These are phyloP conservation scores for Hemistola chrysoprasaria DNA, from an alignment of 2,888 invertebrate species.

Conservation along the genomic window DNA sequence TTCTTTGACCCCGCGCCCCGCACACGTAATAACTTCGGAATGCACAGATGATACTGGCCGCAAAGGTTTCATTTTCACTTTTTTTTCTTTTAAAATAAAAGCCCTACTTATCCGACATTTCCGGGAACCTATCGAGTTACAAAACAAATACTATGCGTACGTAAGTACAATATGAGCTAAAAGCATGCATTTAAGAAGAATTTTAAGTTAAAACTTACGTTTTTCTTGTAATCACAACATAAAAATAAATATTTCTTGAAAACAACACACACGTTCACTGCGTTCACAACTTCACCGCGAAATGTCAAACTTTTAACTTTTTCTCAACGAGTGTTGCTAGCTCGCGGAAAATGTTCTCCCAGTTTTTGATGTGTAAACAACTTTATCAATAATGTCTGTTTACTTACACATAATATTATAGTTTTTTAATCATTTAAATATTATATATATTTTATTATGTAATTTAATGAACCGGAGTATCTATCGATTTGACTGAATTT, in stretches of 20 bases:
- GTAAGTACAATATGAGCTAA: constrained; percentile 17
- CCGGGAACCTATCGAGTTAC: constrained; percentile 47
- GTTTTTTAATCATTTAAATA: no score
- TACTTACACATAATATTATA: no score
- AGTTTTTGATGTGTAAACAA: constrained; percentile 2
- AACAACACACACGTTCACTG: constrained; percentile 75
- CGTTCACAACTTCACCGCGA: constrained; percentile 65
- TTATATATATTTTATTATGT: no score
- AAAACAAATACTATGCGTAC: constrained; percentile 13
- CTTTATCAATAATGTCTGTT: no score
- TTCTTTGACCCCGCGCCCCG: constrained; percentile 51
- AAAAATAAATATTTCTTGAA: constrained; percentile 59
- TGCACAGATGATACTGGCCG: constrained; percentile 70
- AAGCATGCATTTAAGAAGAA: constrained; percentile 31
- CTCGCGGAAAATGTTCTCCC: constrained; percentile 32
- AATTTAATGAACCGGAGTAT: no score
- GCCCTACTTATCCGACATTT: constrained; percentile 56
- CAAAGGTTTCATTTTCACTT: constrained; percentile 67
- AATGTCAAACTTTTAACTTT: constrained; percentile 66
- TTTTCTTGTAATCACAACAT: constrained; percentile 64
- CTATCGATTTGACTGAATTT: no score
- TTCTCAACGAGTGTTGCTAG: constrained; percentile 53
- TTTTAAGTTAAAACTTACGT: constrained; percentile 72
- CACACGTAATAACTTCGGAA: constrained; percentile 70
- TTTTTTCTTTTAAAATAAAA: constrained; percentile 59